Percentiles rank a stretch among this genome's conserved stretches.
Conservation (phyloP, 2,113 vertebrate species). For the Phyllostomus discolor region DNA sequence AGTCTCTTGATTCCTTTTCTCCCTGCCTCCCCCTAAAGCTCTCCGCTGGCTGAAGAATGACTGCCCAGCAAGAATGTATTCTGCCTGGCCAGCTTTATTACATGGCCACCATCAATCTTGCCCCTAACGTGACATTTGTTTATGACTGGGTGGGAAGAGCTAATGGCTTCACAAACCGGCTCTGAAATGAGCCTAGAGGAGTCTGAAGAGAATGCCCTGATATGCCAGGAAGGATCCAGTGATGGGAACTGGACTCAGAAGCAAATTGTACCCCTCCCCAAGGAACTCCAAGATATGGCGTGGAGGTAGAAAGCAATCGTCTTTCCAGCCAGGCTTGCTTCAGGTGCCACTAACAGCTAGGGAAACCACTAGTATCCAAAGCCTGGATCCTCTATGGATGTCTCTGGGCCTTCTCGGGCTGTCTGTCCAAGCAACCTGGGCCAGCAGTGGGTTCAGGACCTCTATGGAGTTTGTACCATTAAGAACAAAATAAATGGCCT, state of each 20-base stretch:
- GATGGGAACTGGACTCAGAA: background rate
- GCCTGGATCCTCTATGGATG: background rate
- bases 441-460: background rate
- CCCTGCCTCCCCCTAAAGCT: slow-evolving; percentile 75
- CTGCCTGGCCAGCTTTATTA: slow-evolving; percentile 85
- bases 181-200: slow-evolving; percentile 61
- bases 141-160: slow-evolving; percentile 87
- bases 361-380: background rate
- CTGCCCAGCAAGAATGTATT: slow-evolving; percentile 89
- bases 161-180: slow-evolving; percentile 84
- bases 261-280: background rate
- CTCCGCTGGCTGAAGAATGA: slow-evolving; percentile 90
- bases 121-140: slow-evolving; percentile 94
- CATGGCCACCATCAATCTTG: slow-evolving; percentile 91
- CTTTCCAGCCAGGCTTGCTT: background rate
- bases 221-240: background rate
- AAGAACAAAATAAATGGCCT: background rate
- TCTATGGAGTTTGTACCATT: background rate
- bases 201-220: background rate
- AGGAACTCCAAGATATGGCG: background rate
- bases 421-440: background rate
- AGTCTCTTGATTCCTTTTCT: slow-evolving; percentile 83
- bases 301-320: background rate
- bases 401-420: background rate
- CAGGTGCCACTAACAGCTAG: background rate